These are phyloP conservation scores for Orchestia grillus DNA, from an alignment of 1,140 invertebrate species.

Conservation along the genomic window DNA sequence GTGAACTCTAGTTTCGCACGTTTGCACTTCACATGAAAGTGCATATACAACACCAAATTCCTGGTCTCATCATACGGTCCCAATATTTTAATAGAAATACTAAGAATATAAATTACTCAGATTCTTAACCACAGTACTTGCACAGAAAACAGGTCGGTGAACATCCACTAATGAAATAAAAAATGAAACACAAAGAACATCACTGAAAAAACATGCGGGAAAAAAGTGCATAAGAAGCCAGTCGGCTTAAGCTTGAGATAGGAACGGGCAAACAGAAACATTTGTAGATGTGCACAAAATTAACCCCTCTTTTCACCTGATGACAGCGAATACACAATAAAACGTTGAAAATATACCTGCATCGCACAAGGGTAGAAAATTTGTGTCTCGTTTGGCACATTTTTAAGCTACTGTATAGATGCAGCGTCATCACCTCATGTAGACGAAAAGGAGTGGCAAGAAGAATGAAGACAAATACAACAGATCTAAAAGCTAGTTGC, in stretches of 20 bases:
- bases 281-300: not conserved
- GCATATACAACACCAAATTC: not conserved
- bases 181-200: not conserved
- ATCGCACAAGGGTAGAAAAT: not conserved
- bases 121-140: not conserved
- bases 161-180: not conserved
- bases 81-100: not conserved
- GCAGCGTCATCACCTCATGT: not conserved
- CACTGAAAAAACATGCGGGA: not conserved
- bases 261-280: not conserved
- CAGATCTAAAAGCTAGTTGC: not conserved
- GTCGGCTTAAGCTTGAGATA: not conserved
- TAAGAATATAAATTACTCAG: not conserved
- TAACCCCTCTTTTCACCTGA: not conserved
- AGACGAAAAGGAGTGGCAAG: not conserved
- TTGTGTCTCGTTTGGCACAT: not conserved
- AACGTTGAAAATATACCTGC: not conserved
- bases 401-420: not conserved
- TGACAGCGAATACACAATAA: not conserved
- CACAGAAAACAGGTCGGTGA: not conserved
- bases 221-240: not conserved
- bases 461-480: not conserved
- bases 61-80: not conserved
- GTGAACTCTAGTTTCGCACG: not conserved
- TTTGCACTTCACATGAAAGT: not conserved